Conservation (phyloP, 2,888 invertebrate species). For the Philaethria dido region DNA sequence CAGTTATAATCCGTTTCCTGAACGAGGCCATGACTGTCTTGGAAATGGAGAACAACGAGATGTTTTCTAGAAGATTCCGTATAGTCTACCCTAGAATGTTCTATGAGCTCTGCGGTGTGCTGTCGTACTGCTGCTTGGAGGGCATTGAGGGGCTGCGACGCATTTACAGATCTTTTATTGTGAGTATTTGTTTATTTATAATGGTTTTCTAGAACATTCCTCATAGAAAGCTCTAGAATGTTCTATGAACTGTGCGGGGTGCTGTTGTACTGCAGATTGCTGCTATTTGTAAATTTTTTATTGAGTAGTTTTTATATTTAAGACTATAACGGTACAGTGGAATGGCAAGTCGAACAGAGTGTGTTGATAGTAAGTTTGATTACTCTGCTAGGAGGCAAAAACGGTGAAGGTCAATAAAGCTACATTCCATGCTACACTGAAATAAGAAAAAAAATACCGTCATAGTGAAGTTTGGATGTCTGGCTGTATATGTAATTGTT, state of each 20-base stretch:
- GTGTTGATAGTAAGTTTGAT: too few species aligned
- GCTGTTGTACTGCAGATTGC: slow-evolving; percentile 52
- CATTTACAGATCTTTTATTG: slow-evolving; percentile 55
- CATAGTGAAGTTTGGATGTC: too few species aligned
- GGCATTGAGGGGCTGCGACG: slow-evolving; percentile 54
- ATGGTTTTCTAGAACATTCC: slow-evolving; percentile 58
- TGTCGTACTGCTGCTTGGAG: slow-evolving; percentile 54
- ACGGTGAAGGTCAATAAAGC: too few species aligned
- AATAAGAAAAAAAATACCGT: too few species aligned
- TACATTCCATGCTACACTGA: too few species aligned
- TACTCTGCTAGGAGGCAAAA: too few species aligned
- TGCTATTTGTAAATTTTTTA: not conserved
- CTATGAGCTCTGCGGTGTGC: slow-evolving; percentile 59
- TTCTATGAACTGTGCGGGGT: slow-evolving; percentile 62
- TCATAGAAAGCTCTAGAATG: slow-evolving; percentile 55
- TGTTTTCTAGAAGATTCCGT: slow-evolving; percentile 58
- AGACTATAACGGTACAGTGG: too few species aligned
- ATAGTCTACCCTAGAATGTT: slow-evolving; percentile 56
- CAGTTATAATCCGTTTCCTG: slow-evolving; percentile 57
- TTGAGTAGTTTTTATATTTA: too few species aligned
- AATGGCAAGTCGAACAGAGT: too few species aligned
- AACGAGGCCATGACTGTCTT: slow-evolving; percentile 55
- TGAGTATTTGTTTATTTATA: too few species aligned
- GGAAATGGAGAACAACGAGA: slow-evolving; percentile 47
- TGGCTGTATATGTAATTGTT: too few species aligned